Evolutionary conservation across 2,888 invertebrate species (phyloP), one percentile per base, ranked within the genome.

Genomic region (Liopterus haemorrhoidalis): DNA sequence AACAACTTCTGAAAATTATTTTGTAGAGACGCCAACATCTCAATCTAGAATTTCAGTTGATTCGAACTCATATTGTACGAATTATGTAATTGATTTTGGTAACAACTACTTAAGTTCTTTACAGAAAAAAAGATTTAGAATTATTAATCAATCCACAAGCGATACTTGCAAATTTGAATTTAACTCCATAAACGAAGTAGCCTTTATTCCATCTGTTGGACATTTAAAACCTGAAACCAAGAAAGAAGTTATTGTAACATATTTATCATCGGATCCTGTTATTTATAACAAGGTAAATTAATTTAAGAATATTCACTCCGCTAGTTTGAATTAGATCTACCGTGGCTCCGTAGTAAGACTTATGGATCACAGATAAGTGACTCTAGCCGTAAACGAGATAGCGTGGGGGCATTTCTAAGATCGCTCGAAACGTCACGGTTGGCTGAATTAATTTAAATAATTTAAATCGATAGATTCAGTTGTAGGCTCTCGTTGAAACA

Each of bases 161-260:
- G 51, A 61, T 14, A 59, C 52, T 2, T 67, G 61, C 49, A 68
- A 67, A 41, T 74, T 74, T 52, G 61, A 68, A 55, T 71, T 72
- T 61, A 43, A 44, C 3, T 37, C 48, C 27, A 19, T 46, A 18
- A 50, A 53, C 11, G 56, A 57, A 44, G 48, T 78, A 2, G 63
- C 61, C 21, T 75, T 76, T 56, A 64, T 67, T 8, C 78, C 78
- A 4, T 54, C 61, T 6, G 56, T 66, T 5, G 73, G 73, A 4
- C 72, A 74, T 57, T 55, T 74, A 24, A 64, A 61, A 46, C 63
- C 65, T 3, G 58, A 59, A 5, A 60, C 63, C 28, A 59, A 58
- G 28, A 78, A 78, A 55, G 72, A 74, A 46, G 59, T 78, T 15
- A 62, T 71, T 5, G 71, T 70, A 2, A 71, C 70, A 1, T 75